Base-by-base conservation (phyloP, 2,797 vertebrate genomes). In the Amphiprion clarkii region DNA sequence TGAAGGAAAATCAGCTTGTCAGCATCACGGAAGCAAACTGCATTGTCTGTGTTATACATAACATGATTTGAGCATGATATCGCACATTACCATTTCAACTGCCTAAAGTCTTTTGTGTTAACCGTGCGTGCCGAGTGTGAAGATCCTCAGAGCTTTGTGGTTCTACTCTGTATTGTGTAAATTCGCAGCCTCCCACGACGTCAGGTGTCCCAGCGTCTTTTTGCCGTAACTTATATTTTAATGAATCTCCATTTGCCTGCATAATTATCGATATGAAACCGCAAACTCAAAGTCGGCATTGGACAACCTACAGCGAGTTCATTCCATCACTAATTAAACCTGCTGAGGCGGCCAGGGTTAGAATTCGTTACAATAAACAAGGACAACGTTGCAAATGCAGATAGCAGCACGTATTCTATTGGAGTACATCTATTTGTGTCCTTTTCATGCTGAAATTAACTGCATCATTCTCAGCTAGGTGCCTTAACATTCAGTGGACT, bases 1-100 rank as follows among this genome's bases (percentile, higher is more conserved):
- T 77, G 79, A 71, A 88, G 70, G 71, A 79, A 5, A 86, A 78
- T 78, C 76, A 78, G 67, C 70, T 74, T 78, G 79, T 89, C 86
- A 87, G 82, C 67, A 67, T 76, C 49, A 16, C 11, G 10, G 66
- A 67, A 57, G 59, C 81, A 58, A 67, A 71, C 69, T 54, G 54
- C 70, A 44, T 82, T 56, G 42, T 71, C 59, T 57, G 54, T 71
- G 66, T 65, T 67, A 40, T 19, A 21, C 49, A 57, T 62, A 65
- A 65, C 78, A 72, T 77, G 74, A 84, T 76, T 67, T 57, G 44
- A 83, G 53, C 76, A 65, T 53, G 68, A 78, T 77, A 74, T 58
- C 48, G 27, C 27, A 61, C 68, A 67, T 81, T 29, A 74, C 44
- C 46, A 66, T 76, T 88, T 84, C 46, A 52, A 48, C 54, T 61